These are phyloP conservation scores for Chrysina gloriosa DNA, from an alignment of 2,888 invertebrate species.

Conservation along the genomic window DNA sequence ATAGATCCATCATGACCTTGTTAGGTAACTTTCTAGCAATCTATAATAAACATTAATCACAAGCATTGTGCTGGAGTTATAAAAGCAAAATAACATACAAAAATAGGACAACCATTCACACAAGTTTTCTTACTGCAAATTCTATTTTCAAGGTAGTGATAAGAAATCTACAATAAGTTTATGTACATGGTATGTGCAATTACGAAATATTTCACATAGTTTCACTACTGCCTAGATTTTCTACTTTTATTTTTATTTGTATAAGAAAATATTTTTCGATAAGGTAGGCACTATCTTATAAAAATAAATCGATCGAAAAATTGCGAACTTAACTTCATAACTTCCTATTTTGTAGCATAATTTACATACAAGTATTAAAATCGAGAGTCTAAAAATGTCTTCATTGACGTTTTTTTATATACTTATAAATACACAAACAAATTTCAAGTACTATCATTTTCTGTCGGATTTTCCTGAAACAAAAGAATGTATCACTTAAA, in stretches of 20 bases:
- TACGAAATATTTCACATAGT: conserved; percentile 47
- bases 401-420: conserved; percentile 33
- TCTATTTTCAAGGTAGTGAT: conserved; percentile 39
- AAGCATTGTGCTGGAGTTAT: conserved; percentile 50
- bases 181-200: conserved; percentile 23
- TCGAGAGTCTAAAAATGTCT: conserved; percentile 52
- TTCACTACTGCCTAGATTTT: conserved; percentile 47
- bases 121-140: conserved; percentile 46
- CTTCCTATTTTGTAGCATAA: conserved; percentile 44
- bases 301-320: conserved; percentile 34
- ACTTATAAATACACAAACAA: conserved; percentile 41
- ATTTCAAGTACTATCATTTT: conserved; percentile 53
- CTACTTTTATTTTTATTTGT: conserved; percentile 7
- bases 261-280: conserved; percentile 40
- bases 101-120: conserved; percentile 4
- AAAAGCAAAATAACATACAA: conserved; percentile 7
- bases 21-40: conserved; percentile 53
- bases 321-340: not conserved
- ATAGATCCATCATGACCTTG: conserved; percentile 21
- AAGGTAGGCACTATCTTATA: conserved; percentile 7
- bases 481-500: conserved; percentile 14
- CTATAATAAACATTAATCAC: conserved; percentile 59
- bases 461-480: conserved; percentile 57
- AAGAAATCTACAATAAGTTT: conserved; percentile 44
- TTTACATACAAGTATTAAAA: conserved; percentile 53